Evolutionary conservation across 2,797 vertebrate species (phyloP).

Genomic region (Scolopax bukidnonensis): DNA sequence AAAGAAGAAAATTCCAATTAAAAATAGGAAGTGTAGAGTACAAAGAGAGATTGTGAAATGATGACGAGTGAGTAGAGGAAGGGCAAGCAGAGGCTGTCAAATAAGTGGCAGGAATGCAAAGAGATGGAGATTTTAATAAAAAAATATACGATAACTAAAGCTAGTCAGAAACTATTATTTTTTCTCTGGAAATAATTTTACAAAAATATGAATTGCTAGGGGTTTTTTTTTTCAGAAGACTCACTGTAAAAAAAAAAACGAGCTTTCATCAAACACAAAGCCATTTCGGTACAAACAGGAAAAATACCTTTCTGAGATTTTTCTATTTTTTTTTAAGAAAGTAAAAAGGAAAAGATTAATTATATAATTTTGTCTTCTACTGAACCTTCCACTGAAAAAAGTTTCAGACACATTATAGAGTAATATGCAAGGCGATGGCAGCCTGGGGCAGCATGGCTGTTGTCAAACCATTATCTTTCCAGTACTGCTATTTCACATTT

Average conservation of each 20-base stretch:
- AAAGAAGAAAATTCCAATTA: constrained; percentile 60
- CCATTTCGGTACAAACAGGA: not conserved
- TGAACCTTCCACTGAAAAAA: constrained; percentile 11
- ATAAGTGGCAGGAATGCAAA: constrained; percentile 35
- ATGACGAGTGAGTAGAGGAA: not conserved
- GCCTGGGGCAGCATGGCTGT: not conserved
- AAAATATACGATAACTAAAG: constrained; percentile 11
- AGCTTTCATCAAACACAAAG: not conserved
- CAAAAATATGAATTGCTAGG: not conserved
- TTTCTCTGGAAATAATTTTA: not conserved
- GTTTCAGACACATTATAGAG: not conserved
- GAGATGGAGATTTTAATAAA: constrained; percentile 27
- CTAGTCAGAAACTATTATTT: constrained; percentile 18
- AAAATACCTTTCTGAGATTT: not conserved
- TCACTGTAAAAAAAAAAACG: not conserved
- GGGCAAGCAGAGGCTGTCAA: constrained; percentile 31
- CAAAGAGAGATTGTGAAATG: constrained; percentile 38
- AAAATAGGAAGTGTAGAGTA: constrained; percentile 22
- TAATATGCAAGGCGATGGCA: not conserved
- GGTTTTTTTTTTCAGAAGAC: not conserved
- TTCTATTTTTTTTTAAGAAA: not conserved
- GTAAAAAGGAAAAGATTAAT: not conserved
- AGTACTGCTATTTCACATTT: not conserved
- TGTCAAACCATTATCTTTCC: constrained; percentile 9
- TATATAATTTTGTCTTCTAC: not conserved